These are phyloP conservation scores for Sesamia inferens DNA, from an alignment of 2,888 invertebrate species.

Conservation along the genomic window DNA sequence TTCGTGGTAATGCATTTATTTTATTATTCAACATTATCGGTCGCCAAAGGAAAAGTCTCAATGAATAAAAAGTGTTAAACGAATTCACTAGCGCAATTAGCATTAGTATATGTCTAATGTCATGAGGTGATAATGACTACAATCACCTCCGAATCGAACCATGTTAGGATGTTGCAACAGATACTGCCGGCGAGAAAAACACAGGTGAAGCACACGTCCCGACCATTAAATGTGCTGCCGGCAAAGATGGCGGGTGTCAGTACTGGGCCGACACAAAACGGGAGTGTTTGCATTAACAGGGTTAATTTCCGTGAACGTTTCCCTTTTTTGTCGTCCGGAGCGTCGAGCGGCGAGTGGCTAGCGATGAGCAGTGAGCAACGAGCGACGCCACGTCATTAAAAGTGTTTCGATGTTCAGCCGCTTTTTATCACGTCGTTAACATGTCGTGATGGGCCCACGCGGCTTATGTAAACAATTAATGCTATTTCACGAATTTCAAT, in stretches of 20 bases:
- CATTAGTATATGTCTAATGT: constrained; percentile 52
- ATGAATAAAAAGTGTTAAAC: constrained; percentile 23
- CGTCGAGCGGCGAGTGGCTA: constrained; percentile 7
- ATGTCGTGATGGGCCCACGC: constrained; percentile 42
- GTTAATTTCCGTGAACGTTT: constrained; percentile 59
- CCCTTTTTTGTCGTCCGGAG: constrained; percentile 27
- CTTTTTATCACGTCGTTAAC: constrained; percentile 58
- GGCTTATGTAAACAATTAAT: constrained; percentile 51
- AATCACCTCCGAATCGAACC: constrained; percentile 40
- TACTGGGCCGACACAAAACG: constrained; percentile 46
- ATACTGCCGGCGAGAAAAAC: constrained; percentile 48
- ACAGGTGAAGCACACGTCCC: constrained; percentile 37
- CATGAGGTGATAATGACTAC: constrained; percentile 54
- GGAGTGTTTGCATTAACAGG: constrained; percentile 56
- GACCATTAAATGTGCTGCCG: constrained; percentile 47
- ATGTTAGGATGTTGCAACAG: constrained; percentile 46
- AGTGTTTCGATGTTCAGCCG: constrained; percentile 51
- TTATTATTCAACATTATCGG: not conserved
- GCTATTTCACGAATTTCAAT: constrained; percentile 38
- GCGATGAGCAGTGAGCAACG: not conserved
- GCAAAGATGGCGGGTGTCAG: constrained; percentile 55
- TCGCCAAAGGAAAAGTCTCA: constrained; percentile 4
- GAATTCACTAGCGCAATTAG: constrained; percentile 39
- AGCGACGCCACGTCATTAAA: constrained; percentile 42
- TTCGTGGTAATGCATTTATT: not conserved